Evolutionary conservation across 2,888 invertebrate species (phyloP), one percentile per base, ranked within the genome.

Genomic region (Melanophora roralis): DNA sequence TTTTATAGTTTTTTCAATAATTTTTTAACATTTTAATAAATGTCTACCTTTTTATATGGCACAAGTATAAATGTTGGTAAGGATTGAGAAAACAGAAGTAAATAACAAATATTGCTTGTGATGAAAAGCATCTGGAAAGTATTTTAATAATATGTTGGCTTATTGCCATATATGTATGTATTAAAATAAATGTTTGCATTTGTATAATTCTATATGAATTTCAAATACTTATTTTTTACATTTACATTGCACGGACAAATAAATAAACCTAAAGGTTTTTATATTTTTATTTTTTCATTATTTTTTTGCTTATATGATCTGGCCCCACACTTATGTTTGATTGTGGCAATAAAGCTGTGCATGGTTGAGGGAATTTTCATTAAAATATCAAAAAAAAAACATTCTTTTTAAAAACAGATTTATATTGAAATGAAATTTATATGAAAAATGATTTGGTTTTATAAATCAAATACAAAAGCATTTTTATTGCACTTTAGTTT

Each of bases 111-210:
- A 53, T 67, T 67, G 40, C 1, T 23, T 21, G 55, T 55, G 27
- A 55, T 73, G 64, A 57, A 45, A 47, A 57, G 38, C 73, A 73
- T 73, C 55, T 73, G 55, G 55, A 32, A 57, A 43, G 47, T 38
- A 64, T 64, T 55, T 69, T 57, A 73, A 64, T 73, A 73, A 55
- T 14, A 73, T 45, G 14, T 73, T 73, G 73, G 73, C 73, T 73
- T 64, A 55, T 55, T 73, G 73, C 73, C 73, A 73, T 57, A n/a
- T 14, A 27, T 27, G 27, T 6, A 27, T 27, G 27, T 6, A 27
- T 27, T n/a, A n/a, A n/a, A n/a, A n/a, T n/a, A n/a, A n/a, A n/a
- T n/a, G n/a, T n/a, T 3, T 27, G 27, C 6, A 27, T 27, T 3
- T 27, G 27, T 27, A 27, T 27, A 6, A n/a, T n/a, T n/a, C 1